These are phyloP conservation scores for Dynastes tityus DNA, from an alignment of 2,888 invertebrate genomes.

Conservation along the genomic window DNA sequence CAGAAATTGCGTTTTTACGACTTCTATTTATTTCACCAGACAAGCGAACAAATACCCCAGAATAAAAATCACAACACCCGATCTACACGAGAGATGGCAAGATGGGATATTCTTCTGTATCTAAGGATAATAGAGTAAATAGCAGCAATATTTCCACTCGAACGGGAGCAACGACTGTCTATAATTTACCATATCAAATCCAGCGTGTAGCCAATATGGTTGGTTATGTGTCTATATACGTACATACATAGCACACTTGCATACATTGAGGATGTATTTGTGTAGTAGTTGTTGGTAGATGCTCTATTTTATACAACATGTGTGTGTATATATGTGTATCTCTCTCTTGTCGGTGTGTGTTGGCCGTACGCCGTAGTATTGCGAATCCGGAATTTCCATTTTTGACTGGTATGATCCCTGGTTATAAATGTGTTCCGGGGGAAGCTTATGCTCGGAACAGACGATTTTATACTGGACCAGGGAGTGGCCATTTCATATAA, in stretches of 20 bases:
- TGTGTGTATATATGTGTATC: background rate
- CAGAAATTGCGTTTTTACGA: constrained; percentile 33
- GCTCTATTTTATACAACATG: background rate
- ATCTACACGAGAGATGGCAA: constrained; percentile 23
- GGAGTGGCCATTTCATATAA: constrained; percentile 65
- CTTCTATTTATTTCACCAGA: constrained; percentile 34
- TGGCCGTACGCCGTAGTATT: constrained; percentile 49
- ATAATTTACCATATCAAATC: constrained; percentile 67
- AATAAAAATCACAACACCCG: constrained; percentile 50
- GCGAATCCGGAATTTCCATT: constrained; percentile 67
- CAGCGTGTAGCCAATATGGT: constrained; percentile 65
- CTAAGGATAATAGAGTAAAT: constrained; percentile 56
- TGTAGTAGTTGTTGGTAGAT: background rate
- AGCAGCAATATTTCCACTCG: constrained; percentile 56
- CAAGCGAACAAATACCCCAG: constrained; percentile 33
- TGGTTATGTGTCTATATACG: constrained; percentile 40
- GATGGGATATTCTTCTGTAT: constrained; percentile 50
- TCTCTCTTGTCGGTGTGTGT: background rate
- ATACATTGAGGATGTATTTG: background rate
- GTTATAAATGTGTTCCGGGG: constrained; percentile 68
- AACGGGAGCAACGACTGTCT: constrained; percentile 60
- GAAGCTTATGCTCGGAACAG: constrained; percentile 61
- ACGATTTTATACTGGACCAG: constrained; percentile 64
- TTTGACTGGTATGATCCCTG: constrained; percentile 69
- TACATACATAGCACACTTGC: constrained; percentile 7